Percentiles rank a stretch among this genome's conserved stretches.
Evolutionary conservation across 2,797 vertebrate genomes (phyloP).

Genomic region (Gymnopithys bicolor): DNA sequence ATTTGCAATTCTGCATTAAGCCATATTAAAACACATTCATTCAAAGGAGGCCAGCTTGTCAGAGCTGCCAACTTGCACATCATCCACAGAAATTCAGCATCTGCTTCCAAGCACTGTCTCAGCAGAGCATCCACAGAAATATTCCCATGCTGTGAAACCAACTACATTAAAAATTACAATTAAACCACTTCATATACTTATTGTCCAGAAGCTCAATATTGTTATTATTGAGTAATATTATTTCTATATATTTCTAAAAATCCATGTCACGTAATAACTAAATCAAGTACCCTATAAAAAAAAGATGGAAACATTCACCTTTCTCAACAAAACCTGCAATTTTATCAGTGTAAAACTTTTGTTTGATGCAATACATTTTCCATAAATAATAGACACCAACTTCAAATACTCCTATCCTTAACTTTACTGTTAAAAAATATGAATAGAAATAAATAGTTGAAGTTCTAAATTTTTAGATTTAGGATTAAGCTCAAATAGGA

Average conservation of each 20-base stretch:
- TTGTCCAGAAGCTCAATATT: not conserved
- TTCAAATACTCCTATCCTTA: not conserved
- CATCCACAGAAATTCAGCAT: conserved; percentile 5
- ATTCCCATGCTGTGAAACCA: not conserved
- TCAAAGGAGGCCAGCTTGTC: conserved; percentile 19
- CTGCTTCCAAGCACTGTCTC: conserved; percentile 17
- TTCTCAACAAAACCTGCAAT: not conserved
- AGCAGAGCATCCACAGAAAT: conserved; percentile 9
- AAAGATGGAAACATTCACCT: not conserved
- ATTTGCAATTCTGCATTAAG: not conserved
- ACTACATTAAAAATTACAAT: not conserved
- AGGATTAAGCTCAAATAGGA: not conserved
- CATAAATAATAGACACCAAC: not conserved
- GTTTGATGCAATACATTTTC: not conserved
- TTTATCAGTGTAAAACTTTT: not conserved
- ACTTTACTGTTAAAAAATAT: not conserved
- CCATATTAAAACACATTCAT: conserved; percentile 2
- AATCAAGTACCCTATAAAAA: not conserved
- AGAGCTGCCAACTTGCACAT: not conserved
- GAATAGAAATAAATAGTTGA: not conserved
- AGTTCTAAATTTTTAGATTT: not conserved
- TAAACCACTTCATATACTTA: not conserved
- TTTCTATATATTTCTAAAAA: not conserved
- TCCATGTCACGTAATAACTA: not conserved
- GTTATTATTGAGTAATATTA: not conserved